Evolutionary conservation across 2,113 vertebrate species (phyloP), one percentile per base, ranked within the genome.

Genomic region (Chlamydotis undulata): DNA sequence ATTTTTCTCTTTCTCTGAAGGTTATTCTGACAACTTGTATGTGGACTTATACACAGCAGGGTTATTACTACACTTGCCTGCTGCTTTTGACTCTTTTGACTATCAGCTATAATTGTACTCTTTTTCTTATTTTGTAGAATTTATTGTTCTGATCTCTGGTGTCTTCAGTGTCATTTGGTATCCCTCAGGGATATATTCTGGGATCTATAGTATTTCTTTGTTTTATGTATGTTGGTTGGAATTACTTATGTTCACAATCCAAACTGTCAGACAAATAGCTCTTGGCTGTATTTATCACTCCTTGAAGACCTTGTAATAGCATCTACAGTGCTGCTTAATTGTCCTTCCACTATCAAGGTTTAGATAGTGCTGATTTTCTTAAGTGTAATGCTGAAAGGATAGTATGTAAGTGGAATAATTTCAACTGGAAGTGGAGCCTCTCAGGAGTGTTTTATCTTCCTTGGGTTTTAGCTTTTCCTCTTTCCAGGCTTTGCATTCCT

Each of bases 291-390:
- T 97, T 97, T 96, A 97, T 94, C 87, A 92, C 67, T 90, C 96
- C 94, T 95, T 91, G 82, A 87, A 97, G 96, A 95, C 75, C 87
- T 76, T 87, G 78, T 90, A 94, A 94, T 55, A 91, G 56, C 75
- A 93, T 71, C 71, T 84, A 94, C 60, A 52, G 63, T 56, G 43
- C 57, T 55, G 26, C 29, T 70, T 77, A 90, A 91, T 83, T 86
- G 70, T 92, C 88, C 88, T 83, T 94, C 91, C 93, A 89, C 77
- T 96, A 79, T 95, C 90, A 83, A 91, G 79, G 70, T 96, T 95
- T 97, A 83, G 80, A 67, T 59, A 41, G 79, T 95, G 82, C 50
- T 96, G 94, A 97, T 97, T 97, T 97, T 94, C 83, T 92, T 81
- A 91, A 96, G 87, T 80, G 69, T 77, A 85, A 89, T 80, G 89